Percentiles rank a stretch among this genome's conserved stretches.
Conservation (phyloP, 2,113 vertebrate genomes). For the Malurus alboscapulatus region DNA sequence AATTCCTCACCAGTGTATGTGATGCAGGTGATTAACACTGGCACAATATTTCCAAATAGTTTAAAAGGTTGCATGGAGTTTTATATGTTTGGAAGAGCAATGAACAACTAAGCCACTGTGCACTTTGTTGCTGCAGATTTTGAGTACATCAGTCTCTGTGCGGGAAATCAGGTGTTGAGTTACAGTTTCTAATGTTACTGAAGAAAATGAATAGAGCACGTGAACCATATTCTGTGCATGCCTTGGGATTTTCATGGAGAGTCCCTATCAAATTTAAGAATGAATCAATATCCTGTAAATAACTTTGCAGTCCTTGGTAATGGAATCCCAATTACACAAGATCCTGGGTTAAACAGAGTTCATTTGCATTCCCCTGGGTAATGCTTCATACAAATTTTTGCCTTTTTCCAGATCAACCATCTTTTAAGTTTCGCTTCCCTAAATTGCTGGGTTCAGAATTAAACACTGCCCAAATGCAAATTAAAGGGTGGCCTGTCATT, state of each 20-base stretch:
- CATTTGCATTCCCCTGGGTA: neutral
- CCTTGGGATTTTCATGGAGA: neutral
- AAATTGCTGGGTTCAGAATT: neutral
- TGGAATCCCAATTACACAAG: neutral
- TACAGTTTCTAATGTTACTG: neutral
- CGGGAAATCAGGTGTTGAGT: neutral
- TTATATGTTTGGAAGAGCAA: neutral
- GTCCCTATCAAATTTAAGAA: neutral
- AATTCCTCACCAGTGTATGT: neutral
- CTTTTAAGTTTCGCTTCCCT: neutral
- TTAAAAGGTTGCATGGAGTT: neutral
- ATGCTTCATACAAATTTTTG: neutral
- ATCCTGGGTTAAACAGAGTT: conserved; percentile 27
- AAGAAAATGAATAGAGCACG: neutral
- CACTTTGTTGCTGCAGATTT: neutral
- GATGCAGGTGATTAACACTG: neutral
- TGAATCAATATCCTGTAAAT: conserved; percentile 12
- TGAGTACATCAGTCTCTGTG: neutral
- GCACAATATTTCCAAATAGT: neutral
- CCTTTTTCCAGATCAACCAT: neutral
- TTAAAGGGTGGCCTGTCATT: neutral
- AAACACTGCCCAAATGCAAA: neutral
- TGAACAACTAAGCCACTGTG: neutral
- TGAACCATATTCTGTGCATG: neutral
- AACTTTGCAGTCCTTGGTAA: neutral